Evolutionary conservation across 2,113 vertebrate genomes (phyloP).

Genomic region (human (Homo sapiens)): GRCh38 chr16:54214001-54214500

Average conservation of each 20-base stretch:
- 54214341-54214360: neutral
- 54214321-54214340: too few relatives aligned
- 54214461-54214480: accelerated
- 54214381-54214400: neutral
- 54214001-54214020: neutral
- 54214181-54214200: neutral
- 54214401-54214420: neutral
- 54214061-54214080: accelerated
- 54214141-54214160: neutral
- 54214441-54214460: neutral
- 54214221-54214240: neutral
- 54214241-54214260: neutral
- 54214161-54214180: neutral
- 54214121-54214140: too few relatives aligned
- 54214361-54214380: neutral
- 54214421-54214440: accelerated
- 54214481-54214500: neutral
- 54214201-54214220: neutral
- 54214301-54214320: neutral
- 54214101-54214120: neutral
- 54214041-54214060: neutral
- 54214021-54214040: neutral
- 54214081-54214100: neutral
- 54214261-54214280: neutral
- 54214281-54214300: neutral